Evolutionary conservation across 2,888 invertebrate genomes (phyloP), one percentile per base, ranked within the genome.

Genomic region (Paralinhomoeus sp.): DNA sequence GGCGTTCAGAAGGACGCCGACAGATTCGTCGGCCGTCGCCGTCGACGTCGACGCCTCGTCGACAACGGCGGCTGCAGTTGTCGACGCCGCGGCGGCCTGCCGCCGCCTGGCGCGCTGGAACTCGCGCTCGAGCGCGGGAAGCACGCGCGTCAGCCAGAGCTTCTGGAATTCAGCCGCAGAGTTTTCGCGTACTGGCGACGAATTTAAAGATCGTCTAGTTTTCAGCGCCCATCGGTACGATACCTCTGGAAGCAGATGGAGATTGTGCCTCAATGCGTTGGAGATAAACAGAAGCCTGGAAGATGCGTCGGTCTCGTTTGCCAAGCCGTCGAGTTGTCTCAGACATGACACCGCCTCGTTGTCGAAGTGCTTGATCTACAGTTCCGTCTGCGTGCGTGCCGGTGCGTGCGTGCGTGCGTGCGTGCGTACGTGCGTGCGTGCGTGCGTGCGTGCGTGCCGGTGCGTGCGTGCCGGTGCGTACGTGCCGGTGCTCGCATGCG

Each of bases 321-420:
- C 78, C 58, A 87, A 77, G 48, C 80, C 78, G 64, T 93, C 91
- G 53, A 93, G 70, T 61, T 80, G 81, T 65, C 91, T 85, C 55
- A 93, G 72, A 18, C 85, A 84, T 55, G 80, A 78, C 45, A 91
- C 81, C 27, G 81, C 77, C 39, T 80, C 77, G 69, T 91, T 87
- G 57, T 80, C 81, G 67, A 70, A 70, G 53, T 67, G 68, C 50
- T 67, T 67, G 49, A 66, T 62, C 67, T 67, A 53, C 21, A n/a
- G n/a, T n/a, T n/a, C n/a, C n/a, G n/a, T n/a, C n/a, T n/a, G n/a
- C n/a, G n/a, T n/a, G n/a, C n/a, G n/a, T n/a, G n/a, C n/a, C n/a
- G n/a, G n/a, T n/a, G n/a, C n/a, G n/a, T n/a, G n/a, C n/a, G n/a
- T n/a, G n/a, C n/a, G n/a, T n/a, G n/a, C n/a, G n/a, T n/a, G n/a